Evolutionary conservation across 2,797 vertebrate genomes (phyloP).

Genomic region (Chiroxiphia lanceolata): DNA sequence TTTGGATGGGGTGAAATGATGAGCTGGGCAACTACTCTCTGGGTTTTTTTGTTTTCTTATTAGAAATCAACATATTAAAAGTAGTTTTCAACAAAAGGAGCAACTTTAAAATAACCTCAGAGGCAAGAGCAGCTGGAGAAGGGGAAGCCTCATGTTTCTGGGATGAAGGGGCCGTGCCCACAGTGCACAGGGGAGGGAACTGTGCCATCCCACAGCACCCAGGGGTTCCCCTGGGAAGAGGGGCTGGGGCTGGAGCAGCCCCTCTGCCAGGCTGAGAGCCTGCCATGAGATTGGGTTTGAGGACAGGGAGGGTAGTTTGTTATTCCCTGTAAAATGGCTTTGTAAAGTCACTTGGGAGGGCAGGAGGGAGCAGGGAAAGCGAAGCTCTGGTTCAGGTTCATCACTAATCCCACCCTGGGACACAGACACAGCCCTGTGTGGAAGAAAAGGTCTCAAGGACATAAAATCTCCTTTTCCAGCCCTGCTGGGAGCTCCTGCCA

Average conservation of each 20-base stretch:
- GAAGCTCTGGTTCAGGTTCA: rapidly evolving
- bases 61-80: not conserved
- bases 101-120: rapidly evolving
- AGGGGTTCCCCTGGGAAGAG: rapidly evolving
- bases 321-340: rapidly evolving
- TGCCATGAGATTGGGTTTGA: rapidly evolving
- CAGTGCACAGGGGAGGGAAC: not conserved
- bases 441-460: not conserved
- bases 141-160: not conserved
- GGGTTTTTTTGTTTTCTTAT: rapidly evolving
- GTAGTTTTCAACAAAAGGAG: not conserved
- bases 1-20: not conserved
- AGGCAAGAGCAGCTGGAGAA: not conserved
- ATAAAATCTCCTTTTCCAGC: not conserved
- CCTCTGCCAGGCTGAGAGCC: not conserved
- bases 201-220: not conserved
- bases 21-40: not conserved
- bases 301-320: not conserved
- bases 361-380: no score
- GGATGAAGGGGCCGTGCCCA: not conserved
- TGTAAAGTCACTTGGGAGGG: not conserved
- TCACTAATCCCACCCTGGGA: rapidly evolving
- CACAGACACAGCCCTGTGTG: rapidly evolving
- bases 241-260: rapidly evolving
- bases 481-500: not conserved